Base-by-base conservation (phyloP, 1,140 invertebrate species). In the Coptotermes formosanus region DNA sequence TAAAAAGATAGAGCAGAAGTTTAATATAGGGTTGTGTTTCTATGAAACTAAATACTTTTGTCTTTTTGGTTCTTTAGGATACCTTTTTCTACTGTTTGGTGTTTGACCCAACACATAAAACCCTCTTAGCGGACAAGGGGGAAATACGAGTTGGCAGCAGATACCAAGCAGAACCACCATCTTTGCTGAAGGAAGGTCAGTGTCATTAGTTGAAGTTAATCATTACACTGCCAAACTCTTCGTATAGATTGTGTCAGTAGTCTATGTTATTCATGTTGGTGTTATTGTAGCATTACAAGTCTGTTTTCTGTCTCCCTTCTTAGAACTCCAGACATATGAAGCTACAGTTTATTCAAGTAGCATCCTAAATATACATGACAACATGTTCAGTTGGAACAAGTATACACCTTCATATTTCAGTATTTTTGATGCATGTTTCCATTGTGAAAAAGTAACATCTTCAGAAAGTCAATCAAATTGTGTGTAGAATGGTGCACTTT, bases 11-110 rank as follows among this genome's bases (percentile, higher is more conserved):
- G 23, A 19, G 23, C 25, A 82, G n/a, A 25, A 0, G 23, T 82
- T 23, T n/a, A 38, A 83, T 25, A 86, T 25, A 64, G 14, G 64
- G 48, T 44, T 30, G 69, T 87, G n/a, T 0, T 87, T 12, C 21
- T 55, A 21, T 55, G 52, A 2, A 4, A 55, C 14, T 19, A 21
- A 16, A 55, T 84, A 64, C 52, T 84, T 90, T 90, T 90, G 92
- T 92, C 89, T 88, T 86, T 88, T 89, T 91, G 52, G 4, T 55
- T 55, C 19, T 21, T 55, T 92, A 97, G 94, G 98, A 99, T 92
- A 96, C 97, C 90, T 99, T 99, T 94, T 99, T 99, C 92, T 99
- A 99, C 92, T 99, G 98, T 90, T 94, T 99, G 91, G 99, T 99
- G 87, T 99, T 99, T 92, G 99, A 99, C 94, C 98, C 98, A 87